Percentiles rank a stretch among this genome's conserved stretches.
Evolutionary conservation across 2,797 vertebrate species (phyloP).

Genomic region (Sebastes itinus): DNA sequence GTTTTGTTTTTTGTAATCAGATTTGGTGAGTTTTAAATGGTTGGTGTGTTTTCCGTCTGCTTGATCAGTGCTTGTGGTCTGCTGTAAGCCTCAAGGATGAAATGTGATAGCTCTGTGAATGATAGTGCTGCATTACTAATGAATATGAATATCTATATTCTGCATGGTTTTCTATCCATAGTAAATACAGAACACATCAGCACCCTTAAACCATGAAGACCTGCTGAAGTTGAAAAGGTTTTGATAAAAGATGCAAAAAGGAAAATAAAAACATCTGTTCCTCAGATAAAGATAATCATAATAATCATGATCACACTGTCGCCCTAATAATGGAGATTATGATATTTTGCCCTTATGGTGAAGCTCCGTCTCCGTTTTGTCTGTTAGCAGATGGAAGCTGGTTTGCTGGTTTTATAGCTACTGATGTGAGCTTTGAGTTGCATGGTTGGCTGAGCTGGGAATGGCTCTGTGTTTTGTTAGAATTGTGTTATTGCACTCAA

Average conservation of each 20-base stretch:
- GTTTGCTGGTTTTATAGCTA: conserved; percentile 7
- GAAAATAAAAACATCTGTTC: conserved; percentile 43
- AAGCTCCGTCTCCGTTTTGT: not conserved
- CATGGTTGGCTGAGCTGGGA: conserved; percentile 30
- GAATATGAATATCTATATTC: not conserved
- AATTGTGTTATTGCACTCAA: not conserved
- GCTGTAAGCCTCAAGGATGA: not conserved
- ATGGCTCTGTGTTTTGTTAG: conserved; percentile 1
- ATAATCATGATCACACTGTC: not conserved
- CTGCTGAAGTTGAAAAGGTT: not conserved
- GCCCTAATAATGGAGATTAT: not conserved
- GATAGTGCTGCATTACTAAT: conserved; percentile 22
- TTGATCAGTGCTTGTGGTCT: conserved; percentile 36
- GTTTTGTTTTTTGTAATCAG: conserved; percentile 9
- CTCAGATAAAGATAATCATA: conserved; percentile 6
- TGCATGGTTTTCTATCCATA: not conserved
- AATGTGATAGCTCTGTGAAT: not conserved
- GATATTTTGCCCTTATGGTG: not conserved
- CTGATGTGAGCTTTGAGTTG: conserved; percentile 19
- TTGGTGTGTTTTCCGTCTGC: conserved; percentile 36
- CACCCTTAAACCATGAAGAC: not conserved
- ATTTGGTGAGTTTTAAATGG: conserved; percentile 63
- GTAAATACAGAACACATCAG: not conserved
- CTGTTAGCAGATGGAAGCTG: not conserved
- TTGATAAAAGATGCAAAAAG: conserved; percentile 50